phyloP scores from a whole-genome alignment of 1,140 invertebrate genomes.

The Drosophila saltans region DNA sequence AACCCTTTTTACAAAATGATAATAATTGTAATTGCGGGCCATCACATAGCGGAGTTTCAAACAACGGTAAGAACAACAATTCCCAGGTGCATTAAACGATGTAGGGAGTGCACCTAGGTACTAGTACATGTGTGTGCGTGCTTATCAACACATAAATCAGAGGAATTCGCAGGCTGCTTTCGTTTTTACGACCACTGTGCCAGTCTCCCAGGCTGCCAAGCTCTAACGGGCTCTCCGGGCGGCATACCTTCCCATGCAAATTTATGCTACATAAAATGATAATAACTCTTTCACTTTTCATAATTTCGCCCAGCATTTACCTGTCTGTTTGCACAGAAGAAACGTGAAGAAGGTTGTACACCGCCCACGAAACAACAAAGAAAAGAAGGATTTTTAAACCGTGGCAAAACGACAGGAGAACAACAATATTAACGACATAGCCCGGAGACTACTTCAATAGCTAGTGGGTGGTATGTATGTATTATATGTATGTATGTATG shows the following conservation, averaged over 20 bases:
- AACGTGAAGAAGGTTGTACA: neutral
- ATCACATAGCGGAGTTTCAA: neutral
- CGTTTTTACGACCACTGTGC: constrained; percentile 26
- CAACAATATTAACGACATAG: constrained; percentile 52
- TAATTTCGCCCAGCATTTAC: constrained; percentile 62
- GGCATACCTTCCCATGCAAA: constrained; percentile 46
- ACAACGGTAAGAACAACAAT: constrained; percentile 1
- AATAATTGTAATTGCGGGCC: constrained; percentile 23
- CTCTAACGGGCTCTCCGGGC: constrained; percentile 29
- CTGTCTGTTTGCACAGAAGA: constrained; percentile 43
- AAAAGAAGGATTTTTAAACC: constrained; percentile 26
- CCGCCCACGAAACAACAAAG: constrained; percentile 16
- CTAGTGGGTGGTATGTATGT: constrained; percentile 12
- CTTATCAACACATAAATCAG: constrained; percentile 26
- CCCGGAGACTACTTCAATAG: constrained; percentile 29
- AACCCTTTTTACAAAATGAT: constrained; percentile 13
- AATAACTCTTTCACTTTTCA: constrained; percentile 68
- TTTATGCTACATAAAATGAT: constrained; percentile 68
- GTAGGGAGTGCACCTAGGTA: constrained; percentile 4
- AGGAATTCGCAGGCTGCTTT: neutral
- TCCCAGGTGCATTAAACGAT: constrained; percentile 19
- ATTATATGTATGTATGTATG: constrained; percentile 22
- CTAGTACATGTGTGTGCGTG: constrained; percentile 5
- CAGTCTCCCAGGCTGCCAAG: neutral
- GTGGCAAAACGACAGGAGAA: constrained; percentile 29